Percentiles rank a stretch among this genome's conserved stretches.
phyloP scores from a whole-genome alignment of 2,888 invertebrate genomes.

The Drosophila mettleri region DNA sequence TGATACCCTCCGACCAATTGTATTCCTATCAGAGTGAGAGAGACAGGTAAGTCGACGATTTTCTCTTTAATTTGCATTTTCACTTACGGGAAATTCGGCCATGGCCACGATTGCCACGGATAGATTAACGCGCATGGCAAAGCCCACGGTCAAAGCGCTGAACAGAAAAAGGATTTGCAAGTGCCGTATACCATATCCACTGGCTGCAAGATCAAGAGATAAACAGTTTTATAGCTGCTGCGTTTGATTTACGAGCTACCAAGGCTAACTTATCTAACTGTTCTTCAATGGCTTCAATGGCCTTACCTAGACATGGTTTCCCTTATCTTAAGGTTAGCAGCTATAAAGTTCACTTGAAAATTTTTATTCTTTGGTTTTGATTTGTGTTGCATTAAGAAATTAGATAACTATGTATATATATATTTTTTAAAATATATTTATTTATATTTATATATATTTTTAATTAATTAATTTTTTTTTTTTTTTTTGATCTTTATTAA shows the following conservation, averaged over 20 bases:
- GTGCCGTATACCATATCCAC: slow-evolving; percentile 87
- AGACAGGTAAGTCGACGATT: neutral
- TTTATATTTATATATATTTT: neutral
- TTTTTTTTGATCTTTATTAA: no score
- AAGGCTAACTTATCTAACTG: neutral
- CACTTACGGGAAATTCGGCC: slow-evolving; percentile 85
- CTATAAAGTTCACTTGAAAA: neutral
- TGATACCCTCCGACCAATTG: slow-evolving; percentile 87
- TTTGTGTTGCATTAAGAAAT: neutral
- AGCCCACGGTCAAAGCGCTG: slow-evolving; percentile 87
- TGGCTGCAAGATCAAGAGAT: slow-evolving; percentile 18
- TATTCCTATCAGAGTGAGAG: slow-evolving; percentile 84
- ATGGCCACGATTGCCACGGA: slow-evolving; percentile 91
- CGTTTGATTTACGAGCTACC: slow-evolving; percentile 4
- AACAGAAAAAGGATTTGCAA: slow-evolving; percentile 88
- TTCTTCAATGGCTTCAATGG: neutral
- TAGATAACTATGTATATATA: neutral
- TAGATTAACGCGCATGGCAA: slow-evolving; percentile 89
- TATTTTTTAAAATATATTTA: neutral
- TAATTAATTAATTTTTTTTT: neutral
- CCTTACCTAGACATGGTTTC: slow-evolving; percentile 10
- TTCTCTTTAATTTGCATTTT: neutral
- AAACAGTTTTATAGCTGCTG: neutral
- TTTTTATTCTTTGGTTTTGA: neutral
- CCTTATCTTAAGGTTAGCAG: neutral